These are phyloP conservation scores for Heliconius congener DNA, from an alignment of 1,140 invertebrate genomes.

Conservation along the genomic window DNA sequence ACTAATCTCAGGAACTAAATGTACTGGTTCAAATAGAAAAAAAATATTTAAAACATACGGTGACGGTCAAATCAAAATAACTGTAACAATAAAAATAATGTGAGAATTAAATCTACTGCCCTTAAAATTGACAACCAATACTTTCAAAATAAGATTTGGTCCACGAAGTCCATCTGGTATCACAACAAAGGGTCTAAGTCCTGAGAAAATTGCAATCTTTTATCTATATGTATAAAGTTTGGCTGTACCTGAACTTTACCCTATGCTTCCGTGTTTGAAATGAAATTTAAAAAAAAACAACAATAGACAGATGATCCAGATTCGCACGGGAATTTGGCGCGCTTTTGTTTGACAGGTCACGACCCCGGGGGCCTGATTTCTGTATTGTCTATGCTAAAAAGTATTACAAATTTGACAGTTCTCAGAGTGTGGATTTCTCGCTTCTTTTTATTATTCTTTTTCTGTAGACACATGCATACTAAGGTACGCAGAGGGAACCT, in stretches of 20 bases:
- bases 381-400: constrained; percentile 30
- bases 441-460: constrained; percentile 8
- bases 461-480: too few species aligned
- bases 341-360: constrained; percentile 53
- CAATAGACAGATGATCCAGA: constrained; percentile 68
- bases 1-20: too few species aligned
- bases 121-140: not conserved
- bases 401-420: constrained; percentile 17
- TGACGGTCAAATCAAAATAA: not conserved
- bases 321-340: constrained; percentile 63
- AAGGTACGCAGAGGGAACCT: too few species aligned
- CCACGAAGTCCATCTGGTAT: constrained; percentile 5
- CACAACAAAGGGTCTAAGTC: not conserved
- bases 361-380: constrained; percentile 46
- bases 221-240: not conserved
- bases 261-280: constrained; percentile 23
- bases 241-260: constrained; percentile 13
- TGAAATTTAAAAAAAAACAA: constrained; percentile 48
- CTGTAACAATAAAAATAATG: not conserved
- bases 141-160: not conserved
- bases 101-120: constrained; percentile 2
- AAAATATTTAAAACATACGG: not conserved
- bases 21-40: too few species aligned
- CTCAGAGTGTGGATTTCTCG: constrained; percentile 5
- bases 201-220: constrained; percentile 14